These are phyloP conservation scores for Myoxocephalus aenaeus DNA, from an alignment of 2,797 vertebrate genomes.

Conservation along the genomic window DNA sequence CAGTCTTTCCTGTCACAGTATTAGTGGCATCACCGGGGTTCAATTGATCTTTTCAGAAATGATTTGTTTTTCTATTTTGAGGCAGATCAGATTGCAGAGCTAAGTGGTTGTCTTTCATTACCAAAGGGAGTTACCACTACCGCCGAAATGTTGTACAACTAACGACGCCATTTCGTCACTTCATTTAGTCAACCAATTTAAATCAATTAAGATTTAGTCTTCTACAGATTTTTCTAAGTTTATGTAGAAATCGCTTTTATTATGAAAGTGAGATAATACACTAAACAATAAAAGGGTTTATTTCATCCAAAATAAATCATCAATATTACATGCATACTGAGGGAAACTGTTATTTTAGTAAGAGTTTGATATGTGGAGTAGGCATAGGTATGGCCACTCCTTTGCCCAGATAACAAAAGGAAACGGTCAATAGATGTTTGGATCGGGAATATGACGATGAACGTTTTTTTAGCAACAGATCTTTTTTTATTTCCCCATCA, in stretches of 20 bases:
- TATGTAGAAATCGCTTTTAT: not conserved
- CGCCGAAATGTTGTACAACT: not conserved
- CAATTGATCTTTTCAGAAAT: constrained; percentile 35
- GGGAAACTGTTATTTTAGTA: not conserved
- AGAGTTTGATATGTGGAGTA: not conserved
- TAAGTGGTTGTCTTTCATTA: constrained; percentile 14
- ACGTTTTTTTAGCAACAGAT: not conserved
- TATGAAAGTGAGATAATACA: not conserved
- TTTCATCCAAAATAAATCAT: not conserved
- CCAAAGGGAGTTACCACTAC: constrained; percentile 2
- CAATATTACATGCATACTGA: not conserved
- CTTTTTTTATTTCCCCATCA: too few species aligned
- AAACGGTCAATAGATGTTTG: not conserved
- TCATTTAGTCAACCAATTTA: not conserved
- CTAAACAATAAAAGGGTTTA: not conserved
- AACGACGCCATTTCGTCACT: too few species aligned
- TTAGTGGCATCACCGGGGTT: constrained; percentile 6
- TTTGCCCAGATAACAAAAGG: not conserved
- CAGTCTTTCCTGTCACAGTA: constrained; percentile 67
- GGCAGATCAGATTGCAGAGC: constrained; percentile 29
- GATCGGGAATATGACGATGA: not conserved
- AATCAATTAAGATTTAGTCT: not conserved
- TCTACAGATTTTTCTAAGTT: not conserved
- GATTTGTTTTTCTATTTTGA: constrained; percentile 50
- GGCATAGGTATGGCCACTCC: constrained; percentile 7